phyloP scores from a whole-genome alignment of 2,888 invertebrate genomes.

The Aphodius granarius region DNA sequence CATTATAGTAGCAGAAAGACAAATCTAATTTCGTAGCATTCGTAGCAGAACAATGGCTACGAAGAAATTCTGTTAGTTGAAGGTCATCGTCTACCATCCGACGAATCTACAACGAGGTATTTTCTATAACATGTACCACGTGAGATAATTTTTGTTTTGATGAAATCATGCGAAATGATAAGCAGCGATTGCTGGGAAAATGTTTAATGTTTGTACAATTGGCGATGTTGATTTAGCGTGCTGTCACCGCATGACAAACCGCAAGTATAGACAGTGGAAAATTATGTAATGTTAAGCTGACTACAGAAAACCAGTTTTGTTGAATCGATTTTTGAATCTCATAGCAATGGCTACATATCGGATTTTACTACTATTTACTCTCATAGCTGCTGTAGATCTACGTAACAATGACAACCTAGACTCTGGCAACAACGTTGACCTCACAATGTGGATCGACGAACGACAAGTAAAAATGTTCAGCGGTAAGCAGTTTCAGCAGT shows the following conservation, averaged over 20 bases:
- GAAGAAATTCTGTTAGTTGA: not conserved
- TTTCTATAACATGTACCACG: not conserved
- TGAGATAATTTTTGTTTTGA: not conserved
- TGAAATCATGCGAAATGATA: not conserved
- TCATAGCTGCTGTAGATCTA: not conserved
- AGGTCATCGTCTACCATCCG: not conserved
- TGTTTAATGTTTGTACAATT: not conserved
- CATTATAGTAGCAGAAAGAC: too few species aligned
- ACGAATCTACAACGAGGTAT: not conserved
- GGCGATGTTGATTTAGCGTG: not conserved
- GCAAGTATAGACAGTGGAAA: not conserved
- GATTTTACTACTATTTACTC: not conserved
- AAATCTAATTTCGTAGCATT: too few species aligned
- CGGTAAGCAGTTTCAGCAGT: slow-evolving; percentile 59
- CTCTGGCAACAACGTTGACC: slow-evolving; percentile 59
- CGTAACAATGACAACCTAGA: slow-evolving; percentile 49
- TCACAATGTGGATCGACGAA: slow-evolving; percentile 88
- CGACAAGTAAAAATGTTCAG: slow-evolving; percentile 90
- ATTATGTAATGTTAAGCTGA: not conserved
- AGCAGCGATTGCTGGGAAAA: not conserved
- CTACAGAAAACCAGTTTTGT: not conserved
- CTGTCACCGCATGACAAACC: not conserved
- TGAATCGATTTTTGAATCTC: not conserved
- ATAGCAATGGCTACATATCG: not conserved
- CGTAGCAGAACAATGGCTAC: too few species aligned